A percentile compares a stretch with the other conserved stretches of the same genome.
Evolutionary conservation across 2,888 invertebrate species (phyloP).

Genomic region (Chrysolina oricalcia): DNA sequence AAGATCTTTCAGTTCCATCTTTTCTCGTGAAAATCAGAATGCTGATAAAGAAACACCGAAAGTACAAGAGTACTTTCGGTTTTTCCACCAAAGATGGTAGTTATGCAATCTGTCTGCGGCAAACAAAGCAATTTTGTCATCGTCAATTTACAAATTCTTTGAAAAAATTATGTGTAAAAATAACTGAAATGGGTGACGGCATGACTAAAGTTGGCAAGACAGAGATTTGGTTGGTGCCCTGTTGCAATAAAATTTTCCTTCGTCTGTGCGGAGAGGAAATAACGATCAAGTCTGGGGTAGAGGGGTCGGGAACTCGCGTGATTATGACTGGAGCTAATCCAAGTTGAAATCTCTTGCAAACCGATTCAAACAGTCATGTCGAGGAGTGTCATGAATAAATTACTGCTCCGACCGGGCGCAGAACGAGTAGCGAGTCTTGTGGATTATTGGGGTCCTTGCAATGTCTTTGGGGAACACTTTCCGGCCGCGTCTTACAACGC

Average conservation of each 20-base stretch:
- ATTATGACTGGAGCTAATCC: constrained; percentile 70
- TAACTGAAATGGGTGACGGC: background rate
- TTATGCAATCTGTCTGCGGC: too few relatives aligned
- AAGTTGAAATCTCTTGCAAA: constrained; percentile 70
- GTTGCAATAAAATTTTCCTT: constrained; percentile 55
- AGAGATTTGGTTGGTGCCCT: constrained; percentile 49
- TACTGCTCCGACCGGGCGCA: constrained; percentile 65
- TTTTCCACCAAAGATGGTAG: too few relatives aligned
- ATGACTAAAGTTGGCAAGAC: constrained; percentile 40
- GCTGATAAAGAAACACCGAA: too few relatives aligned
- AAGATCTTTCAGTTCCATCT: too few relatives aligned
- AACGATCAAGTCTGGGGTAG: constrained; percentile 33
- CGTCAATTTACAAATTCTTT: too few relatives aligned
- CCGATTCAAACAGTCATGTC: constrained; percentile 70
- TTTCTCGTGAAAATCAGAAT: too few relatives aligned
- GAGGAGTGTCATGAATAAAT: constrained; percentile 71
- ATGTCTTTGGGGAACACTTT: constrained; percentile 69
- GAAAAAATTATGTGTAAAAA: too few relatives aligned
- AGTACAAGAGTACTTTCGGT: too few relatives aligned
- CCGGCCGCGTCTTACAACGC: constrained; percentile 68
- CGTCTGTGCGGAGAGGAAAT: constrained; percentile 52
- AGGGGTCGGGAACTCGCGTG: constrained; percentile 56
- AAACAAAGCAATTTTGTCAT: too few relatives aligned
- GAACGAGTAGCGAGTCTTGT: constrained; percentile 66
- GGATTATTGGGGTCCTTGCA: constrained; percentile 66